Evolutionary conservation across 1,140 invertebrate species (phyloP).

Genomic region (Ceratosolen solmsi): DNA sequence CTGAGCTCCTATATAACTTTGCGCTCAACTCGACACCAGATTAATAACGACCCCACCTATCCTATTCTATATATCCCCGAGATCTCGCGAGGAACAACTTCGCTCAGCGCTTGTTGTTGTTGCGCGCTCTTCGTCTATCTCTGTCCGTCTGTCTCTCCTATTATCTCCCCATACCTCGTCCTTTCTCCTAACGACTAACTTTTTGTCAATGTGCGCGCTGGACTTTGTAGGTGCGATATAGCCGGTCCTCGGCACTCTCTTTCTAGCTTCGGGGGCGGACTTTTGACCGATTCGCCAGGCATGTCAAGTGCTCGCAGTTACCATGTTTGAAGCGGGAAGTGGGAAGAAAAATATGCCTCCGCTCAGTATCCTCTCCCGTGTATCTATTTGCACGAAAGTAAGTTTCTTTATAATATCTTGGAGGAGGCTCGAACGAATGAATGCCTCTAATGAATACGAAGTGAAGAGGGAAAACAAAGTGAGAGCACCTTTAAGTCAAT

Average conservation of each 20-base stretch:
- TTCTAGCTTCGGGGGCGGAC: no score
- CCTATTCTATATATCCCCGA: constrained; percentile 61
- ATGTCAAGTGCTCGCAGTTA: constrained; percentile 25
- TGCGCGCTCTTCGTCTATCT: constrained; percentile 56
- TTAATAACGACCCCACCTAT: constrained; percentile 73
- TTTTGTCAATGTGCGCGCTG: not conserved
- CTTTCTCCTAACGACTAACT: not conserved
- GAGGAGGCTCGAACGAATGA: no score
- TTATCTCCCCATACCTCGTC: not conserved
- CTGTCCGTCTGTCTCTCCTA: not conserved
- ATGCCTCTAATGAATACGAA: no score
- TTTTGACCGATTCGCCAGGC: not conserved
- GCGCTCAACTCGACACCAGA: constrained; percentile 75
- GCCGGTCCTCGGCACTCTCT: not conserved
- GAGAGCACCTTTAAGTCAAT: no score
- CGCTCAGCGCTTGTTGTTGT: constrained; percentile 36
- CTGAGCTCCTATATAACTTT: constrained; percentile 75
- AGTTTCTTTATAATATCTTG: no score
- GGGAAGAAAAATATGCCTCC: no score
- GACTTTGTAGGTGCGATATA: constrained; percentile 3
- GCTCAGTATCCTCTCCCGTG: no score
- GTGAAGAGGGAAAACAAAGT: no score
- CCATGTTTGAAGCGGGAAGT: constrained; percentile 16
- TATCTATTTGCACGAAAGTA: no score
- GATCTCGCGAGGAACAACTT: constrained; percentile 65